Evolutionary conservation across 2,797 vertebrate genomes (phyloP).

Genomic region (Neostethus bicornis): DNA sequence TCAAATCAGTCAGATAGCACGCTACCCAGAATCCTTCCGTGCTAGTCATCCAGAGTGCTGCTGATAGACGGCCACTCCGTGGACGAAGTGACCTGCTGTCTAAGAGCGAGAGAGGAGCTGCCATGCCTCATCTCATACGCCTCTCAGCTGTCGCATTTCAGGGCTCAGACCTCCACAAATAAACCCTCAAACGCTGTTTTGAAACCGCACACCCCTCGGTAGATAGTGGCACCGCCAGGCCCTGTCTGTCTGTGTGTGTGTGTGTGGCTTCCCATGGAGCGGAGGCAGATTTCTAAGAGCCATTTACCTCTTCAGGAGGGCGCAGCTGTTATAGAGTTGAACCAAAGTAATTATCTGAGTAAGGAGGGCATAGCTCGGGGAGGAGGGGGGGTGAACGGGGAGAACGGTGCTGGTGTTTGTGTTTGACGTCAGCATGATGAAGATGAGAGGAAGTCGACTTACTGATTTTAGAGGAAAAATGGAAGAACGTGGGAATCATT

Average conservation of each 20-base stretch:
- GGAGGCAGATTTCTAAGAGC: constrained; percentile 67
- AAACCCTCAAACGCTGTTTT: constrained; percentile 13
- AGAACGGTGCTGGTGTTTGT: constrained; percentile 18
- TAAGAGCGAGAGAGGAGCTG: neutral
- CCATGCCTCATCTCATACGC: neutral
- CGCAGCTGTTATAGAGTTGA: constrained; percentile 74
- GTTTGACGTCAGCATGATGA: constrained; percentile 10
- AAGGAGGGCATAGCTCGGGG: constrained; percentile 60
- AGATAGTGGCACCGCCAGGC: neutral
- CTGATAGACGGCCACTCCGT: neutral
- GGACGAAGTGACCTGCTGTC: constrained; percentile 20
- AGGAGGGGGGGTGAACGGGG: constrained; percentile 10
- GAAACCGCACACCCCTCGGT: constrained; percentile 16
- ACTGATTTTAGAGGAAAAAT: neutral
- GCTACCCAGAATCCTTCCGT: too few species aligned
- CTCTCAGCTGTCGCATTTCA: constrained; percentile 30
- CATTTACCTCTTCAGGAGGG: constrained; percentile 73
- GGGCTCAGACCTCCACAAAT: constrained; percentile 28
- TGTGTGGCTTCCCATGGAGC: constrained; percentile 15
- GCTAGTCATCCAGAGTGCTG: constrained; percentile 2
- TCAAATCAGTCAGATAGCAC: too few species aligned
- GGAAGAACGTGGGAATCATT: neutral
- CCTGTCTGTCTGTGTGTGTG: neutral
- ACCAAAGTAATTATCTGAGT: constrained; percentile 72
- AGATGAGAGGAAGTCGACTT: constrained; percentile 3